Evolutionary conservation across 2,888 invertebrate genomes (phyloP), one percentile per base, ranked within the genome.

Genomic region (Eupeodes latifasciatus): DNA sequence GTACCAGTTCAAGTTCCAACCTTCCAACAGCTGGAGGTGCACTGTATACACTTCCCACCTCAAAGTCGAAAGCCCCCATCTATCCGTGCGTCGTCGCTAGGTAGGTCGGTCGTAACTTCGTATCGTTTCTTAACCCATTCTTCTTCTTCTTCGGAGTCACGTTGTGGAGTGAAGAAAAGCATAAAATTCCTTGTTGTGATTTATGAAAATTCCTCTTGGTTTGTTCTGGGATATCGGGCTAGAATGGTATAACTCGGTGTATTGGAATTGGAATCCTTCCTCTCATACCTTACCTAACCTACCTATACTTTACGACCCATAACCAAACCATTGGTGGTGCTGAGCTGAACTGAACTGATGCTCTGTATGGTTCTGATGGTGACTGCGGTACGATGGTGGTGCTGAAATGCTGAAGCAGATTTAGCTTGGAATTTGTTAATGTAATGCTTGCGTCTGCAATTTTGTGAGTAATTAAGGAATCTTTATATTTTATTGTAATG

Each of bases 171-270:
- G 47, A 74, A 47, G 84, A 81, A 81, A 81, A 84, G 81, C 88
- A 85, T 88, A 81, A 88, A 88, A 88, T 88, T 88, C 88, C 85
- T 75, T 69, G 88, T 81, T 88, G 85, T 88, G 88, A 88, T 88
- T 88, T 88, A 88, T 88, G 88, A 84, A 88, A 88, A 88, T 88
- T 88, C 81, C 44, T 72, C 53, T 55, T 76, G 76, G 72, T 55
- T 74, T 67, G 77, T 82, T 82, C 74, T 74, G 69, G 59, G 67
- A 64, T 27, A 27, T 27, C 27, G 27, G 27, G 27, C 27, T 27
- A 27, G 27, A 27, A 27, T 27, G 27, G 27, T 27, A 57, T 64
- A 71, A 27, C 69, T 61, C 53, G n/a, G 53, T 75, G 66, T 66
- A 59, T 72, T 57, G 59, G 72, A 59, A 72, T 47, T 59, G 59